Evolutionary conservation across 2,113 vertebrate genomes (phyloP).

Genomic region (Aleadryas rufinucha): DNA sequence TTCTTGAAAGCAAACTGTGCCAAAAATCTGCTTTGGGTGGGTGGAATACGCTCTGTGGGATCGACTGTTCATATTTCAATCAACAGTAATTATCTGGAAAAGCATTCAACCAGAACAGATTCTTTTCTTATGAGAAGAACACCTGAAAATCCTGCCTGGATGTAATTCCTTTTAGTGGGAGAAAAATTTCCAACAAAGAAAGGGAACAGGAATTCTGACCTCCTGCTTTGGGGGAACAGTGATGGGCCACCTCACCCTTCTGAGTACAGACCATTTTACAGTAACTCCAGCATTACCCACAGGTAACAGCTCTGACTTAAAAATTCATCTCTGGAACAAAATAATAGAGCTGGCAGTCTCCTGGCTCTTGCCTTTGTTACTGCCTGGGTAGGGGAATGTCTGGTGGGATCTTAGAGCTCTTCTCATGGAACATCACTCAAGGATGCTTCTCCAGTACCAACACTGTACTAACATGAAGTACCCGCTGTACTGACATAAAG

Average conservation of each 20-base stretch:
- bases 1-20: neutral
- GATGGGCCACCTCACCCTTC: neutral
- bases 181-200: neutral
- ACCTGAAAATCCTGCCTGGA: neutral
- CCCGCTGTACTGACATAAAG: neutral
- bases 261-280: neutral
- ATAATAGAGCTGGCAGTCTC: neutral
- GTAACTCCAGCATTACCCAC: neutral
- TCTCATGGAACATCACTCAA: neutral
- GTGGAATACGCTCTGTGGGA: neutral
- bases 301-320: neutral
- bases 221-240: neutral
- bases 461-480: neutral
- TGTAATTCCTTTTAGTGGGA: neutral
- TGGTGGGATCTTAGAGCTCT: neutral
- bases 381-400: neutral
- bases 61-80: neutral
- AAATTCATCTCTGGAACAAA: neutral
- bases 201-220: neutral
- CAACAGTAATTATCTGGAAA: neutral
- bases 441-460: neutral
- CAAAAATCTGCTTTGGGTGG: slow-evolving; percentile 16
- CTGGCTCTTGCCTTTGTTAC: neutral
- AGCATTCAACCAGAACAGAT: neutral
- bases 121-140: neutral